Evolutionary conservation across 2,797 vertebrate genomes (phyloP).

Genomic region (Scolopax bukidnonensis): DNA sequence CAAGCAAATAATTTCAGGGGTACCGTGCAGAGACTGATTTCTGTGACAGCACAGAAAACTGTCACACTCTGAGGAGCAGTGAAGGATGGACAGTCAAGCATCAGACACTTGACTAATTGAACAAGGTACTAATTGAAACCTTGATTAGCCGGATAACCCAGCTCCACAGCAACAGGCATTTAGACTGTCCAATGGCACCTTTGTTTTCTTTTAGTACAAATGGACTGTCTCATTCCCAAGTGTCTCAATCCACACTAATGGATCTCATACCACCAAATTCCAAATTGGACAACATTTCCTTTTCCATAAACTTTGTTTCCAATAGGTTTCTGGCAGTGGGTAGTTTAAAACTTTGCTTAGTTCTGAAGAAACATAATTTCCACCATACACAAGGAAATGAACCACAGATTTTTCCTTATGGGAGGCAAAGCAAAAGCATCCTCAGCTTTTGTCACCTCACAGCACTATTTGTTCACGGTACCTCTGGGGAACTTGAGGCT

Average conservation of each 20-base stretch:
- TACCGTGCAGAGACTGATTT: accelerated
- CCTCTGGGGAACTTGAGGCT: background rate
- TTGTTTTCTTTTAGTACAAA: background rate
- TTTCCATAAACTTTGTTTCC: background rate
- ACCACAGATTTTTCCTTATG: background rate
- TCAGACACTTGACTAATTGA: background rate
- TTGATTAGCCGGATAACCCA: background rate
- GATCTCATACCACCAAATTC: background rate
- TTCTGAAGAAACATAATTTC: background rate
- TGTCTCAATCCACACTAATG: background rate
- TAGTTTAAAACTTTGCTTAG: background rate
- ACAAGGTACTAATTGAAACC: background rate
- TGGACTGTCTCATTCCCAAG: accelerated
- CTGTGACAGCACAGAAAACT: background rate
- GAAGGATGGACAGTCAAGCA: background rate
- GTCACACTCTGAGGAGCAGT: background rate
- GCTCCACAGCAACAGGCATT: background rate
- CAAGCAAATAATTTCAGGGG: background rate
- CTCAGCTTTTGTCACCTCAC: background rate
- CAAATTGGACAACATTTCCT: background rate
- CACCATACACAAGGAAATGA: accelerated
- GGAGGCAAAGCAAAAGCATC: accelerated
- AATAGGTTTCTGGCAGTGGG: accelerated
- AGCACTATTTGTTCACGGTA: accelerated
- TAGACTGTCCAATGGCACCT: accelerated